Percentiles rank a stretch among this genome's conserved stretches.
phyloP scores from a whole-genome alignment of 2,113 vertebrate species.

The Caretta caretta region DNA sequence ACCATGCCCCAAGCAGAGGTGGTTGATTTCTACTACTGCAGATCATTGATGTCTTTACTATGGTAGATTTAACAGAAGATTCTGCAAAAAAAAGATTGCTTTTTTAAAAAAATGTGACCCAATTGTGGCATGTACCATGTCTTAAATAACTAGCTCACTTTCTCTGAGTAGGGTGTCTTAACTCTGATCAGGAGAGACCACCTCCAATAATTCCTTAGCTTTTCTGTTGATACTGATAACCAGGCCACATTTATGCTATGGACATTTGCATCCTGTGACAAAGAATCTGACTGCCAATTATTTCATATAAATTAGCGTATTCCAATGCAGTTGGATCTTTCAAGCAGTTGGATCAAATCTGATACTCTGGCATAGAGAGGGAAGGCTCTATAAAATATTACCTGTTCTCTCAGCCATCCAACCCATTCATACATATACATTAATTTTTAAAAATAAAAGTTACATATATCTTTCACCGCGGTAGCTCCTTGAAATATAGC shows the following conservation, averaged over 20 bases:
- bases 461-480: no score
- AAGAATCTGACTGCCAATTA: neutral
- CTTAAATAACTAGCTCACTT: neutral
- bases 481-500: neutral
- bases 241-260: neutral
- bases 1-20: neutral
- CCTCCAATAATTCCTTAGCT: neutral
- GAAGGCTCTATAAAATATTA: neutral
- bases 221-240: neutral
- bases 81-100: neutral
- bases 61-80: neutral
- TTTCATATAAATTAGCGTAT: neutral
- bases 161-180: neutral
- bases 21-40: neutral
- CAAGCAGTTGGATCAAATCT: neutral
- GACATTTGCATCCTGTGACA: neutral
- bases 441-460: neutral
- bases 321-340: fast-evolving
- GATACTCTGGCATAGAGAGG: fast-evolving
- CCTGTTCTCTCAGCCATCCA: fast-evolving
- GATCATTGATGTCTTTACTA: neutral
- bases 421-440: fast-evolving
- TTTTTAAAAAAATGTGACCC: neutral
- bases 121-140: neutral
- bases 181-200: neutral